Conservation (phyloP, 37 sponge, comb jelly and placozoan genomes). For the Lycopodina hypogea region DNA sequence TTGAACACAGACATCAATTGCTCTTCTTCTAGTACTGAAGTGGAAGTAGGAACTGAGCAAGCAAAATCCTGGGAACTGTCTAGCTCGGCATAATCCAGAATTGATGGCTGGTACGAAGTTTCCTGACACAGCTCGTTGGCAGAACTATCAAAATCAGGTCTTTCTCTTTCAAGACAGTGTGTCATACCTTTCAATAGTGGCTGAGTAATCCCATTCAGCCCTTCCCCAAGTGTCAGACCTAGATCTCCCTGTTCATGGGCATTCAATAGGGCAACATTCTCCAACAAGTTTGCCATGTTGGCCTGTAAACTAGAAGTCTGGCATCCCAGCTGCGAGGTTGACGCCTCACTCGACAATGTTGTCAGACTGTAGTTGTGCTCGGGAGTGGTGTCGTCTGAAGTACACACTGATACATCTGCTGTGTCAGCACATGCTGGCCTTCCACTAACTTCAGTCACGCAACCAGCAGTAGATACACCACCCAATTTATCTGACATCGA, state of each 20-base stretch:
- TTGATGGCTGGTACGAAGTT: neutral
- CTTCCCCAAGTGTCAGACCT: neutral
- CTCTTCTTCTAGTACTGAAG: neutral
- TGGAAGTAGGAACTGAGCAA: neutral
- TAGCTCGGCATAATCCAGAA: neutral
- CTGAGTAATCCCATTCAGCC: neutral
- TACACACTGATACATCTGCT: neutral
- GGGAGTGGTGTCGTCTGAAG: slow-evolving; percentile 24
- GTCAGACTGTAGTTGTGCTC: slow-evolving; percentile 59
- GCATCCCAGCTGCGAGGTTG: neutral
- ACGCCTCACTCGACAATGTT: neutral
- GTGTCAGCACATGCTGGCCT: neutral
- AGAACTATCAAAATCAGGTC: neutral
- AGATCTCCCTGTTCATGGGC: neutral
- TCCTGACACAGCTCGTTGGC: neutral
- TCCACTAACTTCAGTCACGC: neutral
- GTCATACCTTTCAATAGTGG: too few species aligned
- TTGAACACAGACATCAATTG: neutral
- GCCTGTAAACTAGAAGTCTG: neutral
- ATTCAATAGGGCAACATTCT: neutral
- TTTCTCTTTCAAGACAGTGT: neutral
- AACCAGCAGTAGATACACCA: neutral
- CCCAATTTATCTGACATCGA: neutral
- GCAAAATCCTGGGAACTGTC: neutral
- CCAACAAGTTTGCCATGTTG: neutral